Percentiles rank a stretch among this genome's conserved stretches.
These are phyloP conservation scores for Nycticryphes semicollaris DNA, from an alignment of 2,113 vertebrate genomes.

Conservation along the genomic window DNA sequence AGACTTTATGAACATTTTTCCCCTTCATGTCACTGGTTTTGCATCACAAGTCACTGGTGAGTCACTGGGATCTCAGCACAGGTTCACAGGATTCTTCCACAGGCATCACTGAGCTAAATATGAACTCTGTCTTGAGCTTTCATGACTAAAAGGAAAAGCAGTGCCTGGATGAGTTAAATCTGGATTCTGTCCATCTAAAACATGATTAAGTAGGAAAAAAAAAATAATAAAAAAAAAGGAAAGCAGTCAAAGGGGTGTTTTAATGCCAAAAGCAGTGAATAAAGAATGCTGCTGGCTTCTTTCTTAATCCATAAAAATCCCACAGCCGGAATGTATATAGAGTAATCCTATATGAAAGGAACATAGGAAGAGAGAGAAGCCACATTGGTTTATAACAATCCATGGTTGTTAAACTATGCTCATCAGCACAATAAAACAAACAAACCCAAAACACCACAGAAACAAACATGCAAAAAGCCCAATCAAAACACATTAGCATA, in stretches of 20 bases:
- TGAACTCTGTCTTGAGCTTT: background rate
- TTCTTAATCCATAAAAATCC: constrained; percentile 54
- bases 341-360: constrained; percentile 41
- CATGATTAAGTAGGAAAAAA: constrained; percentile 31
- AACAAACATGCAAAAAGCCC: background rate
- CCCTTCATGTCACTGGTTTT: background rate
- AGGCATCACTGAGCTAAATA: background rate
- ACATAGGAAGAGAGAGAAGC: background rate
- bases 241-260: constrained; percentile 26
- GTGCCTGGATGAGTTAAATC: constrained; percentile 5
- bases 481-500: background rate
- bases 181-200: constrained; percentile 23
- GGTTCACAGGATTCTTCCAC: background rate
- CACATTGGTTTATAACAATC: background rate
- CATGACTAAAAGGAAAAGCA: background rate
- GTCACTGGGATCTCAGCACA: background rate
- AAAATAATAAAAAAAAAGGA: background rate
- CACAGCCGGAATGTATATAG: background rate
- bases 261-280: constrained; percentile 7
- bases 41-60: background rate
- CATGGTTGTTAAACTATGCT: background rate
- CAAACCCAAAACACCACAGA: background rate
- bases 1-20: background rate
- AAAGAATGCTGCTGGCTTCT: constrained; percentile 25
- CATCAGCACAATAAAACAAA: background rate